A percentile compares a stretch with the other conserved stretches of the same genome.
Evolutionary conservation across 2,797 vertebrate species (phyloP).

Genomic region (Peromyscus aztecus): DNA sequence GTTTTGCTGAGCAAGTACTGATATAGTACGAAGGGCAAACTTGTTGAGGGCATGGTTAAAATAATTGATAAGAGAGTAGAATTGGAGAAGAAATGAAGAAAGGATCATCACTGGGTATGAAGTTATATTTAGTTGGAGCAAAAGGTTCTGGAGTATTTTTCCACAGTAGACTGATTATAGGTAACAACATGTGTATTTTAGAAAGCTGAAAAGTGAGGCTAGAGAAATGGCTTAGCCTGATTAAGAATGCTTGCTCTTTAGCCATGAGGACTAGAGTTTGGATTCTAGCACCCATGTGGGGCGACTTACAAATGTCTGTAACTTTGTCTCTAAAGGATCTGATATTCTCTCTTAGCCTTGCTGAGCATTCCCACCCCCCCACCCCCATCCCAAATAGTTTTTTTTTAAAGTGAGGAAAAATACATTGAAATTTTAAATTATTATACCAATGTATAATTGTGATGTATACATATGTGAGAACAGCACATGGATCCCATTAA

Average conservation of each 20-base stretch:
- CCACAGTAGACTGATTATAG: background rate
- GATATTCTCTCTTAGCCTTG: too few relatives aligned
- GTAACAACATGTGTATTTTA: background rate
- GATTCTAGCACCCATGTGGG: background rate
- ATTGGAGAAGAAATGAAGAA: background rate
- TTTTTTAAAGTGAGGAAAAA: background rate
- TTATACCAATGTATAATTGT: background rate
- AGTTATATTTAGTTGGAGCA: background rate
- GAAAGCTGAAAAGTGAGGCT: background rate
- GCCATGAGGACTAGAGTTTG: background rate
- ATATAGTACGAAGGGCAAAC: background rate
- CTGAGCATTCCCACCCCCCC: background rate
- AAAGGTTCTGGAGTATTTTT: background rate
- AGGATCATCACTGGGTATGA: background rate
- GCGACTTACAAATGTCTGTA: background rate
- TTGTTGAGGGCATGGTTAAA: slow-evolving; percentile 1
- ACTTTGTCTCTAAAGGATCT: background rate
- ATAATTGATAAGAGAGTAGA: background rate
- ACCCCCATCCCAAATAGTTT: background rate
- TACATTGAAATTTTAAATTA: background rate
- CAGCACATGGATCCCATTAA: background rate
- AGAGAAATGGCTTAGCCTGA: background rate
- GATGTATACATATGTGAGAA: background rate
- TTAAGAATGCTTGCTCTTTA: background rate
- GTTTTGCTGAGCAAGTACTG: background rate